Base-by-base conservation (phyloP, 2,888 invertebrate species). In the Adela reaumurella region DNA sequence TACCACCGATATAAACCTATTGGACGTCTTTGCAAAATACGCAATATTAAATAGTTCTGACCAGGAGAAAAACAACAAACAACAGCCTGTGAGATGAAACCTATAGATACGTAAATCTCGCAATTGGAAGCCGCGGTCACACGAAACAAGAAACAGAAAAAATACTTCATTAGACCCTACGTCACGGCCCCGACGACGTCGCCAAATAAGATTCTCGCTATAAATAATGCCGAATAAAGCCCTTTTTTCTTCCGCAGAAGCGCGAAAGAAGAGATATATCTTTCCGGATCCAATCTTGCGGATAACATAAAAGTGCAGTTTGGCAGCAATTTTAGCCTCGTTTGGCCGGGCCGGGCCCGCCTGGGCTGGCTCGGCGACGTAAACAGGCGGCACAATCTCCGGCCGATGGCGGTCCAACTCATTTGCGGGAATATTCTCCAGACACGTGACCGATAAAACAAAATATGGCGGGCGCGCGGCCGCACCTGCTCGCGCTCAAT, bases 241-340 rank as follows among this genome's bases (percentile, higher is more conserved):
- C 35, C 3, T 35, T 35, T 35, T 35, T 35, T 11, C 35, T 35
- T 14, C 35, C 35, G 35, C 51, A 53, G 46, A 67, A 64, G 66
- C 61, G 65, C 63, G 67, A 65, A 63, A 64, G 61, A 63, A 65
- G 62, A 71, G 73, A 77, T 76, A 74, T 77, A 77, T 76, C 67
- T 70, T 62, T 68, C 68, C 64, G 72, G 72, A 74, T 76, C 69
- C 74, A 74, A 74, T 76, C 73, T 76, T 70, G 70, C 59, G 71
- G 69, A 72, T 74, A 67, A 70, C 63, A 66, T 35, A 70, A 72
- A 70, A 67, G 68, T 73, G 68, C 69, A 69, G 66, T 68, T 67
- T 59, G 65, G 66, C 65, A 68, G 64, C 70, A 68, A 68, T 57
- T 56, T 57, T 59, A 17, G 19, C 45, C 35, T 35, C 35, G 35